Conservation (phyloP, 2,797 vertebrate genomes). For the Smutsia temminckii region DNA sequence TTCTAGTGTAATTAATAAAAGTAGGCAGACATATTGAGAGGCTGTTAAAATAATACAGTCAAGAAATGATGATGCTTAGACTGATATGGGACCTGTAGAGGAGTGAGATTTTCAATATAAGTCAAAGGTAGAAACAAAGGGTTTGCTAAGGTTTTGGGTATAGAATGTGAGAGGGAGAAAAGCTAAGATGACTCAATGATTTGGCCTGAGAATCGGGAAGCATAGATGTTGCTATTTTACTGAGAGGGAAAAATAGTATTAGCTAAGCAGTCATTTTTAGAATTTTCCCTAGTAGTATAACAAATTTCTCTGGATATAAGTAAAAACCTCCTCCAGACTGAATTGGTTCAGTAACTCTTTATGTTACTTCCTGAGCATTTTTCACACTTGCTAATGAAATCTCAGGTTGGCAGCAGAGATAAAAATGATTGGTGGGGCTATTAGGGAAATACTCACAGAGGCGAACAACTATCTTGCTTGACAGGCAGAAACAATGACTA, state of each 20-base stretch:
- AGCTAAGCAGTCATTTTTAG: neutral
- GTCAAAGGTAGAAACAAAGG: neutral
- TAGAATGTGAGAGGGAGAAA: neutral
- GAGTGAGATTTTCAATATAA: neutral
- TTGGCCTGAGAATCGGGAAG: neutral
- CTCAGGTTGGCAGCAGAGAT: constrained; percentile 60
- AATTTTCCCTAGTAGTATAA: neutral
- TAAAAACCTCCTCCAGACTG: constrained; percentile 21
- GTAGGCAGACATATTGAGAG: neutral
- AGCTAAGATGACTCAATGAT: neutral
- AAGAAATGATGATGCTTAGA: neutral
- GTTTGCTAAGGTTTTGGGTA: neutral
- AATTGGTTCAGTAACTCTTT: constrained; percentile 24
- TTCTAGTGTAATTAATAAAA: neutral
- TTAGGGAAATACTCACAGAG: constrained; percentile 62
- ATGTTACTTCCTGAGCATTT: constrained; percentile 48
- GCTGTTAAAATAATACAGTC: neutral
- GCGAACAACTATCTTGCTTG: constrained; percentile 55
- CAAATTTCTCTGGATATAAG: neutral
- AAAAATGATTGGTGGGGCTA: constrained; percentile 66
- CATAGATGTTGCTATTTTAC: neutral
- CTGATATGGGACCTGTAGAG: neutral
- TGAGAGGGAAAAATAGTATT: neutral
- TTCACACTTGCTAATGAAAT: constrained; percentile 66
- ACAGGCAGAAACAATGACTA: constrained; percentile 59